A percentile compares a stretch with the other conserved stretches of the same genome.
These are phyloP conservation scores for Tolmerus cingulatus DNA, from an alignment of 2,888 invertebrate species.

Conservation along the genomic window DNA sequence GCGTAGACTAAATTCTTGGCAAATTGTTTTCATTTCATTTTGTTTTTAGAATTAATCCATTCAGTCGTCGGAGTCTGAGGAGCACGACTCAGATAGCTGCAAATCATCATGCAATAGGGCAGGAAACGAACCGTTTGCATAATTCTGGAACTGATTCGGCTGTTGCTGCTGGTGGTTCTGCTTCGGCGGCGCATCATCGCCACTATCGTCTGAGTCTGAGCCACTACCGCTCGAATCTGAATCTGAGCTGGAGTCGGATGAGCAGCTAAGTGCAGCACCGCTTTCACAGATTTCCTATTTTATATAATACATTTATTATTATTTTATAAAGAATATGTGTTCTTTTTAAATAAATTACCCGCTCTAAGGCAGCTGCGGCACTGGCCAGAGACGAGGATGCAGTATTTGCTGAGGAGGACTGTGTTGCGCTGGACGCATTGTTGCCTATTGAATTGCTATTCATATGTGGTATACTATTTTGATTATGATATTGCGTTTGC, in stretches of 20 bases:
- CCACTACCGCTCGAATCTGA: conserved; percentile 62
- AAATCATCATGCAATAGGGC: conserved; percentile 82
- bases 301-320: not conserved
- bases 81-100: conserved; percentile 85
- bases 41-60: not conserved
- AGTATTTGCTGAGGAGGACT: conserved; percentile 48
- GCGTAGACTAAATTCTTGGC: conserved; percentile 32
- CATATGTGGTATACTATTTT: conserved; percentile 3
- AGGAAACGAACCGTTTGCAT: conserved; percentile 64
- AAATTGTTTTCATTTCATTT: conserved; percentile 41
- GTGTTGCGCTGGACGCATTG: not conserved
- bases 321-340: not conserved
- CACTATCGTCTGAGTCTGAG: conserved; percentile 59
- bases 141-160: conserved; percentile 49
- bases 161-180: conserved; percentile 46
- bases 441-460: conserved; percentile 15
- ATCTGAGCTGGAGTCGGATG: conserved; percentile 62
- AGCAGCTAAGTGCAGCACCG: conserved; percentile 56
- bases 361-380: conserved; percentile 58
- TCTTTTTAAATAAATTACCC: conserved; percentile 51
- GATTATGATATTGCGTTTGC: conserved; percentile 42
- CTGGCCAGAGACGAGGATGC: conserved; percentile 57
- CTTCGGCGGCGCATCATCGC: conserved; percentile 30
- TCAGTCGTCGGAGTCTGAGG: conserved; percentile 73
- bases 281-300: conserved; percentile 61